Evolutionary conservation across 2,797 vertebrate species (phyloP).

Genomic region (Hapalemur alaotrensis): DNA sequence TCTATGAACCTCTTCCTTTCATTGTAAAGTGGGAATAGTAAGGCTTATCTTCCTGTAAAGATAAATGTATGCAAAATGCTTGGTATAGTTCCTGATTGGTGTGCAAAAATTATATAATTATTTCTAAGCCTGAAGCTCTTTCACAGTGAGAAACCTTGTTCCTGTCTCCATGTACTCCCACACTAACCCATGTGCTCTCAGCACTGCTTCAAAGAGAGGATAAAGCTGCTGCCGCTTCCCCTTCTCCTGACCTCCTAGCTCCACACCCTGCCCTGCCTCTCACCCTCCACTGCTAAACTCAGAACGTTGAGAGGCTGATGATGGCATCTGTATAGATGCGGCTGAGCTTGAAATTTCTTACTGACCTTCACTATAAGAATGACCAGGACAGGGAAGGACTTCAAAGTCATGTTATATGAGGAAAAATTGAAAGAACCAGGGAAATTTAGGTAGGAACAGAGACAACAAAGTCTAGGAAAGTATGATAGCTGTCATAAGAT

Average conservation of each 20-base stretch:
- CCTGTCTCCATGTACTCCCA: not conserved
- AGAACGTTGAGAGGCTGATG: not conserved
- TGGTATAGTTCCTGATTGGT: not conserved
- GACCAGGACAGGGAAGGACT: not conserved
- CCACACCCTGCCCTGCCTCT: not conserved
- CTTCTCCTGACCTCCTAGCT: not conserved
- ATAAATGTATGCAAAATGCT: not conserved
- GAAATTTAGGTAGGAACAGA: not conserved
- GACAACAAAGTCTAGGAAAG: not conserved
- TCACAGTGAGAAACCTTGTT: not conserved
- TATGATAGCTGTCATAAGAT: too few species aligned
- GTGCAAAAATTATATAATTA: not conserved
- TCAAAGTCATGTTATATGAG: not conserved
- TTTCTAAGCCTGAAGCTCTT: slow-evolving; percentile 3
- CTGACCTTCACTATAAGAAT: not conserved
- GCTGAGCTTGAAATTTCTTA: not conserved
- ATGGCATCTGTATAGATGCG: not conserved
- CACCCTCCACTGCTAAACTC: not conserved
- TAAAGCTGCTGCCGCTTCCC: not conserved
- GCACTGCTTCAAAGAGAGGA: not conserved
- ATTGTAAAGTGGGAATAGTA: not conserved
- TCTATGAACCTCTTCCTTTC: not conserved
- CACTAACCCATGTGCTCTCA: not conserved
- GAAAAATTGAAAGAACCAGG: not conserved
- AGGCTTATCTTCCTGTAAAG: not conserved